Percentiles rank a stretch among this genome's conserved stretches.
Evolutionary conservation across 2,888 invertebrate genomes (phyloP).

Genomic region (Drosophila merina): DNA sequence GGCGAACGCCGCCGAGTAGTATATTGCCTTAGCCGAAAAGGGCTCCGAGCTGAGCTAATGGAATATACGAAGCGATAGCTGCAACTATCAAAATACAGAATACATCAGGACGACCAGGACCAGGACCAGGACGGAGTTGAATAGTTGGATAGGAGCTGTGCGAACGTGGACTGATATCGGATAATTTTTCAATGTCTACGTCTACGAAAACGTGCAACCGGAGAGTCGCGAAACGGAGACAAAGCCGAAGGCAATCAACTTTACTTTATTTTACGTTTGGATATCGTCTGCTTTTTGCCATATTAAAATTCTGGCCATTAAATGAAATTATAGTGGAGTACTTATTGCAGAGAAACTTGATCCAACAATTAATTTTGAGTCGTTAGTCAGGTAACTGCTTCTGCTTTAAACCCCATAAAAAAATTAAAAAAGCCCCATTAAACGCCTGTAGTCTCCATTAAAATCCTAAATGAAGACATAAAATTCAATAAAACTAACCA

Average conservation of each 20-base stretch:
- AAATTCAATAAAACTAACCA: conserved; percentile 65
- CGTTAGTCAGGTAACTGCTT: not conserved
- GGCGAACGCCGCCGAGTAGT: conserved; percentile 11
- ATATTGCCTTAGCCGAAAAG: not conserved
- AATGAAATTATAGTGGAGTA: conserved; percentile 15
- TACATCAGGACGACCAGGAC: not conserved
- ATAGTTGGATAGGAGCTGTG: conserved; percentile 48
- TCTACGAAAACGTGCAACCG: conserved; percentile 66
- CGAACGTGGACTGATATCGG: conserved; percentile 73
- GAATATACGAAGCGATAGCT: conserved; percentile 12
- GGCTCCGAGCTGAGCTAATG: conserved; percentile 17
- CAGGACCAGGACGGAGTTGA: not conserved
- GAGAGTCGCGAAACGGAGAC: conserved; percentile 24
- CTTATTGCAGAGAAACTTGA: not conserved
- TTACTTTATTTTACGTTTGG: conserved; percentile 51
- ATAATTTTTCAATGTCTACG: conserved; percentile 79
- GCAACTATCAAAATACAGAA: conserved; percentile 28
- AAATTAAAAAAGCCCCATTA: too few species aligned
- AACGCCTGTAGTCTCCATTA: not conserved
- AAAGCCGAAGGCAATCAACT: conserved; percentile 18
- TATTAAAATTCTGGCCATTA: conserved; percentile 28
- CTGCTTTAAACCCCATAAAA: too few species aligned
- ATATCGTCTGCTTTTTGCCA: conserved; percentile 16
- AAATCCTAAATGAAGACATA: conserved; percentile 68
- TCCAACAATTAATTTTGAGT: not conserved